Base-by-base conservation (phyloP, 2,888 invertebrate genomes). In the Smittia sp. region DNA sequence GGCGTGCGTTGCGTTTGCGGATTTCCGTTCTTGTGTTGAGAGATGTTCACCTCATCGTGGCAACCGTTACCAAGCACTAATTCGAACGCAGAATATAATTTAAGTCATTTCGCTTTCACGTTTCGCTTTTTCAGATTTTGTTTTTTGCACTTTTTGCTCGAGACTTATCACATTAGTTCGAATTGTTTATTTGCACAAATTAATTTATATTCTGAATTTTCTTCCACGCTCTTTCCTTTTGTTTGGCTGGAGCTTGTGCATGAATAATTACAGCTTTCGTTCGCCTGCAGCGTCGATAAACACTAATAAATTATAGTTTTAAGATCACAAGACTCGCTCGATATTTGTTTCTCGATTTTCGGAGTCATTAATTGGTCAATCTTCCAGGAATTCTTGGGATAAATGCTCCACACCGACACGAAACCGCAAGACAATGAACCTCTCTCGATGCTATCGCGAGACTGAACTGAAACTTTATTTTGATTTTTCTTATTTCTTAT, bases 171-270 rank as follows among this genome's bases (percentile, higher is more conserved):
- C 15, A 46, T 46, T 46, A 46, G 46, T n/a, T 46, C n/a, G 46
- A 46, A 46, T 46, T 46, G 46, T 46, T 46, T 46, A 46, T 46
- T 46, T 46, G 46, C 46, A 46, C 46, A 46, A 46, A 46, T 46
- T 46, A 46, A 46, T 46, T 46, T 46, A n/a, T 46, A n/a, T 46
- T 46, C 46, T 46, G 13, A 3, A 2, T 46, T 46, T 46, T 15
- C 15, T 46, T 15, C 46, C 46, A 46, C 46, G 13, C 15, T 46
- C 15, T 46, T 46, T 46, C 13, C n/a, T n/a, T 32, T 32, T 32
- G 32, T 32, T 9, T 32, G 32, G 32, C 32, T 46, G 46, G n/a
- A 46, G 13, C 46, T 46, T 15, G 46, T 46, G 6, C 15, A 15
- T 46, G n/a, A 46, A 46, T 13, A 46, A 13, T 46, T 46, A 3